phyloP scores from a whole-genome alignment of 2,888 invertebrate species.

The Melinaea marsaeus region DNA sequence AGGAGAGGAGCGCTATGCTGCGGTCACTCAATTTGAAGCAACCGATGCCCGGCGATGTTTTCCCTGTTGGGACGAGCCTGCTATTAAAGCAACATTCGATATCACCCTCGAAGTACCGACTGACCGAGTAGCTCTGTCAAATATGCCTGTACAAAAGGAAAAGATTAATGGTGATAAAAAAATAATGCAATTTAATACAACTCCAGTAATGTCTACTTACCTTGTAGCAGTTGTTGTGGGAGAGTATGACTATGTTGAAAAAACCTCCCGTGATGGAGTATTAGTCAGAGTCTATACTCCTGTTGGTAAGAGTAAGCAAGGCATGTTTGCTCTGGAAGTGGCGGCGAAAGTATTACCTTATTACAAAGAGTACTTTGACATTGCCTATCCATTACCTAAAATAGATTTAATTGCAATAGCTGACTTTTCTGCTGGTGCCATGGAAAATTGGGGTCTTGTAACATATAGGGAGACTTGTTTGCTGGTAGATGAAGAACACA shows the following conservation, averaged over 20 bases:
- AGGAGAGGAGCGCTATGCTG: conserved; percentile 89
- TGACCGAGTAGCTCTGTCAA: conserved; percentile 91
- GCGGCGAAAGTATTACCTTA: conserved; percentile 95
- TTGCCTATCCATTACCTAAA: conserved; percentile 96
- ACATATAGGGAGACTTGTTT: conserved; percentile 96
- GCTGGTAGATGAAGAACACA: conserved; percentile 92
- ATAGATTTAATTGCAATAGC: conserved; percentile 97
- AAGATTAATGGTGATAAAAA: conserved; percentile 67
- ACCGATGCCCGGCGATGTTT: conserved; percentile 95
- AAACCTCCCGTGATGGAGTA: conserved; percentile 88
- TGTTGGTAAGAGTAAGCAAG: conserved; percentile 94
- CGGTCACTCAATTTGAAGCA: conserved; percentile 94
- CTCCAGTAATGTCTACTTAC: conserved; percentile 97
- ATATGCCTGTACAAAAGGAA: conserved; percentile 86
- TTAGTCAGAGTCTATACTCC: conserved; percentile 91
- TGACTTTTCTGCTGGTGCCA: conserved; percentile 96
- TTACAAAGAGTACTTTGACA: conserved; percentile 96
- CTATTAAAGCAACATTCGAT: conserved; percentile 96
- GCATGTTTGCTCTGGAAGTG: conserved; percentile 93
- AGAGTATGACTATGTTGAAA: conserved; percentile 96
- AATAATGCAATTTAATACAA: conserved; percentile 85
- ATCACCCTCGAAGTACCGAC: conserved; percentile 89
- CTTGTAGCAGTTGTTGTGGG: conserved; percentile 96
- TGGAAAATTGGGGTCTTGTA: conserved; percentile 98
- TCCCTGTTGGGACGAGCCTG: conserved; percentile 99